A percentile compares a stretch with the other conserved stretches of the same genome.
These are phyloP conservation scores for Penelope pileata DNA, from an alignment of 2,113 vertebrate species.

Conservation along the genomic window DNA sequence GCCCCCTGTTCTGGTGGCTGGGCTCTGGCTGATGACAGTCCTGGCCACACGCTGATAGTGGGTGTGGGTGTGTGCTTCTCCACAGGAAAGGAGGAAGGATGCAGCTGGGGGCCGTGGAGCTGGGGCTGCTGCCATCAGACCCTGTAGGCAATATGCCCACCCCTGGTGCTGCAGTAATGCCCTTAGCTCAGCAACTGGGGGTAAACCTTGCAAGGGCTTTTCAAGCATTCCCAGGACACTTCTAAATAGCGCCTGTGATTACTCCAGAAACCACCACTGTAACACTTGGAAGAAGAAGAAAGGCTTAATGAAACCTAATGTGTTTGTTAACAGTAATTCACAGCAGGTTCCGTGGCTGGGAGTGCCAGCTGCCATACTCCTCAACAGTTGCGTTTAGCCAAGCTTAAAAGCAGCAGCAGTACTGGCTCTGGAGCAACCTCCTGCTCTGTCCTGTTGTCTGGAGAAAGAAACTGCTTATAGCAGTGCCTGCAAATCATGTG, in stretches of 20 bases:
- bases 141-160: not conserved
- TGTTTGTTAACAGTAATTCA: constrained; percentile 53
- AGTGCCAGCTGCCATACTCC: constrained; percentile 23
- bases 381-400: not conserved
- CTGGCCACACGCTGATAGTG: accelerated
- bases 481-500: not conserved
- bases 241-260: not conserved
- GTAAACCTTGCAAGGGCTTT: not conserved
- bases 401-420: not conserved
- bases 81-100: not conserved
- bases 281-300: constrained; percentile 37
- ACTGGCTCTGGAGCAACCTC: not conserved
- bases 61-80: not conserved
- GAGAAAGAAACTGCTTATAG: not conserved
- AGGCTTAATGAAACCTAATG: constrained; percentile 41
- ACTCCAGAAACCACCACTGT: not conserved
- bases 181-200: not conserved
- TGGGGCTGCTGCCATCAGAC: not conserved
- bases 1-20: not conserved
- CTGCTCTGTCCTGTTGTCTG: not conserved
- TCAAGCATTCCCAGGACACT: not conserved
- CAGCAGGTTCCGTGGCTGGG: not conserved
- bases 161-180: not conserved
- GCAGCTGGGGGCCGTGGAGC: not conserved
- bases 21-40: not conserved